Conservation (phyloP, 2,888 invertebrate species). For the Conistra vaccinii region DNA sequence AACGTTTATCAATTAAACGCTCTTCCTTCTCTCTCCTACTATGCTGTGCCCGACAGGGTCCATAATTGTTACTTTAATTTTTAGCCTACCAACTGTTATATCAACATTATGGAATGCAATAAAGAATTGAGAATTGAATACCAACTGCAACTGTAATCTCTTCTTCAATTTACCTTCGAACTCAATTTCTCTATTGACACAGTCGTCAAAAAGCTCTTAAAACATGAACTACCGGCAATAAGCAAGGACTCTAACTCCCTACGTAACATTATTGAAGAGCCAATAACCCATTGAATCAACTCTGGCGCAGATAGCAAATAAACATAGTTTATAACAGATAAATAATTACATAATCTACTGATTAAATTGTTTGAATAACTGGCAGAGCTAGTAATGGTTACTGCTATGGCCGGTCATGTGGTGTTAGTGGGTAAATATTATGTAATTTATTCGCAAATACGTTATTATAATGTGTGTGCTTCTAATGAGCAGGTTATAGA, state of each 20-base stretch:
- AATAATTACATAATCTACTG: constrained; percentile 46
- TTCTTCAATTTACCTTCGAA: neutral
- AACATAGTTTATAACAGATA: constrained; percentile 27
- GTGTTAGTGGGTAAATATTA: constrained; percentile 41
- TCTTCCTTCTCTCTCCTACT: too few species aligned
- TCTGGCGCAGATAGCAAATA: constrained; percentile 19
- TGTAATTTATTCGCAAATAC: constrained; percentile 45
- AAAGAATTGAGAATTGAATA: too few species aligned
- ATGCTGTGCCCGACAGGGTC: too few species aligned
- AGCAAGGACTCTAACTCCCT: neutral
- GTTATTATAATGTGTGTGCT: constrained; percentile 28
- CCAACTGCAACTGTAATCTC: too few species aligned
- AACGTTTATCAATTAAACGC: too few species aligned
- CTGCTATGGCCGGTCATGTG: constrained; percentile 13
- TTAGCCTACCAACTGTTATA: too few species aligned
- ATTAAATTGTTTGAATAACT: constrained; percentile 50
- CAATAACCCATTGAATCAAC: constrained; percentile 22
- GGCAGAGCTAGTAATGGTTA: constrained; percentile 21
- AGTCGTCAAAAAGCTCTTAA: neutral
- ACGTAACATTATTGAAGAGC: constrained; percentile 31
- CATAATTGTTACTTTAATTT: too few species aligned
- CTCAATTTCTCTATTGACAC: neutral
- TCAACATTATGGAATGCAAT: too few species aligned
- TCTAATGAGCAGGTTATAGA: constrained; percentile 43
- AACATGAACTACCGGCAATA: constrained; percentile 13